Percentiles rank a stretch among this genome's conserved stretches.
Evolutionary conservation across 2,113 vertebrate species (phyloP).

Genomic region (Microtus montanus): DNA sequence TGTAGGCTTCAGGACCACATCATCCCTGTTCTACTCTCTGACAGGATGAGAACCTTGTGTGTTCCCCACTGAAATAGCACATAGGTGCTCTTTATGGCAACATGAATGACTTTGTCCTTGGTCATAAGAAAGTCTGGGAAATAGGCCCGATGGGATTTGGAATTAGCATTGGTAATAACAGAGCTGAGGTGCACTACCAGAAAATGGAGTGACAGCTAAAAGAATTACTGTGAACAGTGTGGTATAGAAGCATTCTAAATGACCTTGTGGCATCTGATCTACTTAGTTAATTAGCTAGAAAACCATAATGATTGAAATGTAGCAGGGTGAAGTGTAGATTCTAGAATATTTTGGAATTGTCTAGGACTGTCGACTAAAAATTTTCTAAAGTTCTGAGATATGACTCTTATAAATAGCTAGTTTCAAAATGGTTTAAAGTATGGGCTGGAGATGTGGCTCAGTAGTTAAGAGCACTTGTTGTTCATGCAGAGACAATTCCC

Average conservation of each 20-base stretch:
- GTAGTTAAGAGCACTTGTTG: background rate
- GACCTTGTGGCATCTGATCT: background rate
- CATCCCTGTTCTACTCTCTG: background rate
- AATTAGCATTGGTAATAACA: background rate
- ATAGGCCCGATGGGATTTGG: background rate
- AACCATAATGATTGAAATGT: background rate
- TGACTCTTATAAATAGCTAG: constrained; percentile 32
- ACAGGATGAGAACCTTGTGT: background rate
- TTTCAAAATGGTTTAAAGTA: constrained; percentile 54
- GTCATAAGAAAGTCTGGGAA: constrained; percentile 8
- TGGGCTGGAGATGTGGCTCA: background rate
- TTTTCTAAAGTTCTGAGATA: constrained; percentile 25
- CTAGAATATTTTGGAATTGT: constrained; percentile 33
- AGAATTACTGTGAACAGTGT: background rate
- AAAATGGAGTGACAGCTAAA: background rate
- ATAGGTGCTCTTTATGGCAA: background rate
- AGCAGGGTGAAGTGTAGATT: background rate
- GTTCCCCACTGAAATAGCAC: background rate
- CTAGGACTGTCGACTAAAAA: background rate
- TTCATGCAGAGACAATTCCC: background rate
- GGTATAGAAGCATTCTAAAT: background rate
- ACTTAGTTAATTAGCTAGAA: background rate
- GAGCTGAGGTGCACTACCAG: background rate
- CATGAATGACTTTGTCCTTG: background rate
- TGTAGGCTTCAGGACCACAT: background rate